These are phyloP conservation scores for Lapara coniferarum DNA, from an alignment of 2,888 invertebrate genomes.

Conservation along the genomic window DNA sequence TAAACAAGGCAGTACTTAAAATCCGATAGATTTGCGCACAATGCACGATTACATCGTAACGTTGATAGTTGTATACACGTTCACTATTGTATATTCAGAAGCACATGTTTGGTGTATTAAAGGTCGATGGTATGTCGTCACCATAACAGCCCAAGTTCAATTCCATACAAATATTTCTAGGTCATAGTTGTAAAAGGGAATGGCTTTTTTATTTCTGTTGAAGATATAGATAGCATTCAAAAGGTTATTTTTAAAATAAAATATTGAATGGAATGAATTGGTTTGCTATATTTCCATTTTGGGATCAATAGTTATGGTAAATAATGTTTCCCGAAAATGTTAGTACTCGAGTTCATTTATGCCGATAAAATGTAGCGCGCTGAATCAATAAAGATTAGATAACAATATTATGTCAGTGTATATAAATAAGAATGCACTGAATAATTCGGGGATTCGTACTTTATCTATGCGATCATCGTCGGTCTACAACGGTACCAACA, in stretches of 20 bases:
- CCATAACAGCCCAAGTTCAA: background rate
- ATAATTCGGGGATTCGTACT: background rate
- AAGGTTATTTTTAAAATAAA: background rate
- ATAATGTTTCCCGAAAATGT: background rate
- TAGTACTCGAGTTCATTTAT: constrained; percentile 8
- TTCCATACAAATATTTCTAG: background rate
- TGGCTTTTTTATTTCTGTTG: background rate
- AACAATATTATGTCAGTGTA: constrained; percentile 23
- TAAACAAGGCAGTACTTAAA: too few species aligned
- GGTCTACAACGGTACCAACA: background rate
- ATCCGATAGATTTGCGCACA: too few species aligned
- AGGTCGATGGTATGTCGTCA: background rate
- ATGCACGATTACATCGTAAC: constrained; percentile 1
- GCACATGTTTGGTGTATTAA: constrained; percentile 3
- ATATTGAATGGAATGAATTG: background rate
- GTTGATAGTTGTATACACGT: constrained; percentile 3
- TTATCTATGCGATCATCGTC: background rate
- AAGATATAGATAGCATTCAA: background rate
- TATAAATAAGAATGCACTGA: constrained; percentile 8
- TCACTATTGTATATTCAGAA: constrained; percentile 15
- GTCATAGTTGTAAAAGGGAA: background rate
- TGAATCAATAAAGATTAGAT: constrained; percentile 28
- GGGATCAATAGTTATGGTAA: background rate
- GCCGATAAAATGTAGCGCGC: constrained; percentile 4
- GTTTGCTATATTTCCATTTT: background rate